Percentiles rank a stretch among this genome's conserved stretches.
Conservation (phyloP, 2,113 vertebrate genomes). For the Oriolus oriolus region DNA sequence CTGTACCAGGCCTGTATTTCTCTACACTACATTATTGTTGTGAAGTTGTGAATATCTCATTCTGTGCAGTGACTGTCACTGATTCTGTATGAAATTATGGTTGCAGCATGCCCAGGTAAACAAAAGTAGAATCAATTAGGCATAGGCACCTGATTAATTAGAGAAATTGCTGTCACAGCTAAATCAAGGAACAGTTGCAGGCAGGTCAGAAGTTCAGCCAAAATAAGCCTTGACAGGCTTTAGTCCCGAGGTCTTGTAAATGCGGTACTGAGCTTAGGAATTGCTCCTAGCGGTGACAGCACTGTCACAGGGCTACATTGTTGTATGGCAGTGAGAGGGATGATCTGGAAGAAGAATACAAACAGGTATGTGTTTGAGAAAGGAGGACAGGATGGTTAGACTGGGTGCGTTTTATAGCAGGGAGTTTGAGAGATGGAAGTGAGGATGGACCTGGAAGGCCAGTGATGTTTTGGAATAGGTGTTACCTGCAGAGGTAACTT, state of each 20-base stretch:
- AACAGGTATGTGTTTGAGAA: not conserved
- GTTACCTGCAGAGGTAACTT: not conserved
- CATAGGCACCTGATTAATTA: not conserved
- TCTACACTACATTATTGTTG: rapidly evolving
- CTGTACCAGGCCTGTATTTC: not conserved
- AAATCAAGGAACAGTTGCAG: not conserved
- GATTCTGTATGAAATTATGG: not conserved
- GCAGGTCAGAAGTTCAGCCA: conserved; percentile 5
- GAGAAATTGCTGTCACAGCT: not conserved
- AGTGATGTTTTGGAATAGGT: not conserved
- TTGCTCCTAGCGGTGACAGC: not conserved
- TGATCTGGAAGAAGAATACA: not conserved
- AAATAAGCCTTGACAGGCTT: not conserved
- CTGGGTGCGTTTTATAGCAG: not conserved
- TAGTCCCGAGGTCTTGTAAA: not conserved
- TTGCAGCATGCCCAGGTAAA: not conserved
- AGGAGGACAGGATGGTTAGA: not conserved
- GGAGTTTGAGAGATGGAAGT: not conserved
- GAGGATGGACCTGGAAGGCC: not conserved
- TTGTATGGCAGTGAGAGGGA: not conserved
- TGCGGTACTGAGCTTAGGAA: not conserved
- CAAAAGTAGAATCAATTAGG: not conserved
- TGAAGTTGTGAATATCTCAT: not conserved
- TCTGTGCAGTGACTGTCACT: not conserved
- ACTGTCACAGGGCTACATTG: rapidly evolving